phyloP scores from a whole-genome alignment of 2,888 invertebrate species.

The Elmis aenea region DNA sequence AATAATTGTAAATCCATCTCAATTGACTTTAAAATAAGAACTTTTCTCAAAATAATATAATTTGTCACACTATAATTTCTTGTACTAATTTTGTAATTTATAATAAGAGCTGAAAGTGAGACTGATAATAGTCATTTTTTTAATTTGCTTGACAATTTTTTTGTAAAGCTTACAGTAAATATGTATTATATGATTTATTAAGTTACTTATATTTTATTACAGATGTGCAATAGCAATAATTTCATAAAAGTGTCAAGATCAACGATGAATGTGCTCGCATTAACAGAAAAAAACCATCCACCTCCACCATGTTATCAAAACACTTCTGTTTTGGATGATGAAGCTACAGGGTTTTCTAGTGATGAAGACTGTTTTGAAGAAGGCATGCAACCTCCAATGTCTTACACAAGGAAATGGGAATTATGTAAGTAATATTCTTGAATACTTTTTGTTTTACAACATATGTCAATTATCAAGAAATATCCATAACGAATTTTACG shows the following conservation, averaged over 20 bases:
- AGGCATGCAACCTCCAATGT: constrained; percentile 20
- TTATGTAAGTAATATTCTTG: constrained; percentile 38
- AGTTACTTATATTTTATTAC: constrained; percentile 17
- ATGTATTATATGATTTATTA: not conserved
- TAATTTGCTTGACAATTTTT: not conserved
- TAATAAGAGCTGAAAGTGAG: too few relatives aligned
- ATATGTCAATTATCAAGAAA: constrained; percentile 4
- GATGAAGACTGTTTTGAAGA: constrained; percentile 36
- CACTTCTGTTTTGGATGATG: constrained; percentile 33
- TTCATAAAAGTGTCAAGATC: constrained; percentile 46
- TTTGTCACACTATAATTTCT: too few relatives aligned
- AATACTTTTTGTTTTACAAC: constrained; percentile 3
- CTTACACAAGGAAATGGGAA: constrained; percentile 37
- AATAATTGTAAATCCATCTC: too few relatives aligned
- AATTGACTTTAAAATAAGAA: too few relatives aligned
- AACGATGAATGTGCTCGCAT: constrained; percentile 41
- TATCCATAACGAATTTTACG: constrained; percentile 34
- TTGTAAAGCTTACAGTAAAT: not conserved
- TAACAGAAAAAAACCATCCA: constrained; percentile 18
- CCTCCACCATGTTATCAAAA: constrained; percentile 19
- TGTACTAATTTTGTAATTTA: too few relatives aligned
- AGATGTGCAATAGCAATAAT: constrained; percentile 50
- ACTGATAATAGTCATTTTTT: too few relatives aligned
- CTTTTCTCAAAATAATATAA: too few relatives aligned
- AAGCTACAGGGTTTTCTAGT: constrained; percentile 43